These are phyloP conservation scores for Metellina segmentata DNA, from an alignment of 2,888 invertebrate genomes.

Conservation along the genomic window DNA sequence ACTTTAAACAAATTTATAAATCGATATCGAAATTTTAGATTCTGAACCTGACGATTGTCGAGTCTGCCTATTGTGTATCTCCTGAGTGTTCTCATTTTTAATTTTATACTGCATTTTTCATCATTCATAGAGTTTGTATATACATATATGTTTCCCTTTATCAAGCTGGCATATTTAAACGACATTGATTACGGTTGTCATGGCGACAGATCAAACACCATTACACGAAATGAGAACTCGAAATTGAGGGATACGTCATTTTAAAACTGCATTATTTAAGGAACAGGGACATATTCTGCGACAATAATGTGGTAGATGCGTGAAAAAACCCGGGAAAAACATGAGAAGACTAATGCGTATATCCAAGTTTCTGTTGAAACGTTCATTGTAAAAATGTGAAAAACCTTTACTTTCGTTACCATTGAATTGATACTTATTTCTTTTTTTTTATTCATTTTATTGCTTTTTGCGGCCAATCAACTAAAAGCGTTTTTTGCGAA, in stretches of 20 bases:
- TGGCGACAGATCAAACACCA: constrained; percentile 64
- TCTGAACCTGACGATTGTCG: too few relatives aligned
- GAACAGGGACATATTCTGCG: background rate
- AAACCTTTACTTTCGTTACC: background rate
- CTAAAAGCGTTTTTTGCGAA: background rate
- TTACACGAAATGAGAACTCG: constrained; percentile 45
- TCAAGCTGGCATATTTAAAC: constrained; percentile 62
- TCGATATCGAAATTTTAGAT: too few relatives aligned
- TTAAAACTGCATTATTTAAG: constrained; percentile 11
- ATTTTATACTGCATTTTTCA: background rate
- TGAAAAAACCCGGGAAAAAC: background rate
- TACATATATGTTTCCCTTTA: constrained; percentile 16
- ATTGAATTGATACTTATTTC: background rate
- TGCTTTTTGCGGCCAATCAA: background rate
- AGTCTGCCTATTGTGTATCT: background rate
- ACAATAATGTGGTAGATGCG: background rate
- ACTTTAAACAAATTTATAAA: too few relatives aligned
- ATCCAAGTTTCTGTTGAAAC: background rate
- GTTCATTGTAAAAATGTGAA: background rate
- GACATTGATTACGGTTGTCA: constrained; percentile 60
- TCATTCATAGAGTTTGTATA: background rate
- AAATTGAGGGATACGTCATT: constrained; percentile 8
- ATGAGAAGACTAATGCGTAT: background rate
- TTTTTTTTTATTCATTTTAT: background rate
- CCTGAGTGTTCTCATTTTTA: background rate